Evolutionary conservation across 2,797 vertebrate species (phyloP).

Genomic region (Gambelia wislizenii): DNA sequence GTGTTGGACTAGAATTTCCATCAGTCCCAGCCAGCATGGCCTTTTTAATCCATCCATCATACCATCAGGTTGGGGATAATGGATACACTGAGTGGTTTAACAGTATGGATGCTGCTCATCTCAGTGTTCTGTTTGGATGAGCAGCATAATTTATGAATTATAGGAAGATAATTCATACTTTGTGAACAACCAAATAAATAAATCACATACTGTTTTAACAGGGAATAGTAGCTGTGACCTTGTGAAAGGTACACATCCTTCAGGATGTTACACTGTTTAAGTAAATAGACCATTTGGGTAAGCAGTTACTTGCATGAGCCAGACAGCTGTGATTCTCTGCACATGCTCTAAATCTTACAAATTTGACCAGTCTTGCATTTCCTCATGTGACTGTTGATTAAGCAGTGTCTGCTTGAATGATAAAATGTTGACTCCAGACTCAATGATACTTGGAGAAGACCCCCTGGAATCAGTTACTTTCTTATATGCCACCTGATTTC

Average conservation of each 20-base stretch:
- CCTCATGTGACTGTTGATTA: background rate
- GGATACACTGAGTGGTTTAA: too few species aligned
- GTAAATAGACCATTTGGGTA: background rate
- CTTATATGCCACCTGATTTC: background rate
- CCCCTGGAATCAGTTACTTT: background rate
- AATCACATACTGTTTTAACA: background rate
- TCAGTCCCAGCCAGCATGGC: background rate
- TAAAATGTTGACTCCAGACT: background rate
- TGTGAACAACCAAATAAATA: background rate
- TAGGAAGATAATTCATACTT: background rate
- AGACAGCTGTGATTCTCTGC: background rate
- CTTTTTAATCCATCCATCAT: background rate
- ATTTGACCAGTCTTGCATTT: background rate
- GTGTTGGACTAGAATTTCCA: background rate
- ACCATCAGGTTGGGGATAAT: background rate
- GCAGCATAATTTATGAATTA: background rate
- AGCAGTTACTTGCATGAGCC: background rate
- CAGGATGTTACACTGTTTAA: background rate
- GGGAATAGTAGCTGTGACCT: background rate
- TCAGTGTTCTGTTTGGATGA: background rate
- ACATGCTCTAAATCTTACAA: background rate
- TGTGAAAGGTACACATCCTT: background rate
- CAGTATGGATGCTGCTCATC: too few species aligned
- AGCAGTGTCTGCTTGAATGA: constrained; percentile 3
- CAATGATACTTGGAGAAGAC: background rate